phyloP scores from a whole-genome alignment of 2,888 invertebrate genomes.

The Sipunculus nudus region DNA sequence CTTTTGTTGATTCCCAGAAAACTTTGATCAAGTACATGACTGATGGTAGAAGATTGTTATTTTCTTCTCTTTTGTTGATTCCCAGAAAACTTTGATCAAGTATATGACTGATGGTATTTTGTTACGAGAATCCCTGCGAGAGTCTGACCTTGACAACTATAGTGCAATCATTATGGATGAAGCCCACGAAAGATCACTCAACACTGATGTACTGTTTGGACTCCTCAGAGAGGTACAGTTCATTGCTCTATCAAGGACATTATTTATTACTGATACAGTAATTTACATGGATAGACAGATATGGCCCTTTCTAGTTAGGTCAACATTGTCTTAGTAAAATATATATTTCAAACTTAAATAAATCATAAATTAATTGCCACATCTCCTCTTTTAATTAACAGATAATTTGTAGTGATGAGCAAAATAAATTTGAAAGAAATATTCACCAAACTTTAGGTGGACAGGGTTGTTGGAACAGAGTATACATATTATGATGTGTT shows the following conservation, averaged over 20 bases:
- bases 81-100: conserved; percentile 69
- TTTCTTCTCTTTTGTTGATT: too few species aligned
- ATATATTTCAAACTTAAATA: too few species aligned
- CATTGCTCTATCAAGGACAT: not conserved
- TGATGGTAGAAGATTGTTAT: too few species aligned
- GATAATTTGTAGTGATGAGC: too few species aligned
- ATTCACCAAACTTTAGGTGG: too few species aligned
- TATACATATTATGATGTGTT: not conserved
- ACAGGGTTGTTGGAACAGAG: not conserved
- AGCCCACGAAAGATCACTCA: conserved; percentile 97
- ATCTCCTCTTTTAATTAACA: too few species aligned
- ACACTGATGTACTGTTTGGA: conserved; percentile 98
- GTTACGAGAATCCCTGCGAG: conserved; percentile 92
- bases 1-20: too few species aligned
- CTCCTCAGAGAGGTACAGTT: conserved; percentile 82
- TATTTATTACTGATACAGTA: conserved; percentile 2
- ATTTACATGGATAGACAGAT: too few species aligned
- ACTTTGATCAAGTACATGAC: too few species aligned
- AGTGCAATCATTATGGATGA: conserved; percentile 99
- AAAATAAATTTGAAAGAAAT: too few species aligned
- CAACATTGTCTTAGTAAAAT: too few species aligned
- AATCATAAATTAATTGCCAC: not conserved
- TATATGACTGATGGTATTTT: conserved; percentile 99
- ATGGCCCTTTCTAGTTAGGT: too few species aligned
- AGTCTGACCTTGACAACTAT: conserved; percentile 96